Base-by-base conservation (phyloP, 2,113 vertebrate genomes). In the Callionymus lyra region DNA sequence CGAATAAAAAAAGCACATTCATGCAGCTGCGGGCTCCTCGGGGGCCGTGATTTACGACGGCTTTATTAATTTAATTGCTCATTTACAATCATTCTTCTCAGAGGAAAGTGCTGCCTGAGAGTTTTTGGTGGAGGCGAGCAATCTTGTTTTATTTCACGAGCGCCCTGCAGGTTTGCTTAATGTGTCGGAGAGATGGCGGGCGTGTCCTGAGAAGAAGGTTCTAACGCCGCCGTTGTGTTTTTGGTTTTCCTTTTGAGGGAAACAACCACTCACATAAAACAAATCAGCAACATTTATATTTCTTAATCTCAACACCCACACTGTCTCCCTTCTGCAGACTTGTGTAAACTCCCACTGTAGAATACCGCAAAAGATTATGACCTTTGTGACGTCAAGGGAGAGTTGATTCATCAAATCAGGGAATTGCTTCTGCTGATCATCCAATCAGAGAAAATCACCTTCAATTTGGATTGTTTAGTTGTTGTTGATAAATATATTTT, bases 1-100 rank as follows among this genome's bases (percentile, higher is more conserved):
- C 55, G 54, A 8, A 15, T 54, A 45, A 43, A 53, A 53, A 39
- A 50, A 10, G 21, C 44, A 53, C 4, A 4, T 34, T 33, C 16
- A 35, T 14, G 16, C 47, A 48, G 40, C 42, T 15, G 56, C 60
- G 50, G 53, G 57, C 46, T 45, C 71, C n/a, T n/a, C 54, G 11
- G 57, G 55, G 59, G 59, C 53, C n/a, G 47, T 73, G 66, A 81
- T 85, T 83, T 81, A 80, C 70, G 68, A 74, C 55, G 61, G 53
- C 78, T 82, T 83, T 81, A 84, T 80, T 76, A 72, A 72, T 67
- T 58, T 79, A 84, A 84, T 85, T 84, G 81, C 76, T 74, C 65
- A 56, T 80, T 80, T 80, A 82, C 65, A 64, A 44, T 77, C 70
- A 53, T 76, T 73, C 63, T 63, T 68, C 56, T 57, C 59, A 38